Evolutionary conservation across 2,888 invertebrate genomes (phyloP).

Genomic region (Tetropium fuscum): DNA sequence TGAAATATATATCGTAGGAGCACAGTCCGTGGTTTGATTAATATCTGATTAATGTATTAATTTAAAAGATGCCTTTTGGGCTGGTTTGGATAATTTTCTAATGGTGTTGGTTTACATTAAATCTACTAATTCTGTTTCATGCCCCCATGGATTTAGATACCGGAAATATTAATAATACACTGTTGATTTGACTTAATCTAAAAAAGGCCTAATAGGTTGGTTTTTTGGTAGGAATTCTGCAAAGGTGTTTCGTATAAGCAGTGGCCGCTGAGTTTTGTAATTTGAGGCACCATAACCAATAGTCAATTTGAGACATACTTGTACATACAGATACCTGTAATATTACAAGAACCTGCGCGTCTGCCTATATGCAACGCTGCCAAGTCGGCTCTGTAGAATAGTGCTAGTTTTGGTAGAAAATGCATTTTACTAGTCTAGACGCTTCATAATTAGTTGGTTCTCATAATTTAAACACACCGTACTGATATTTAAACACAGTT

Average conservation of each 20-base stretch:
- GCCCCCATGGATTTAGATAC: slow-evolving; percentile 61
- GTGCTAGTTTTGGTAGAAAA: slow-evolving; percentile 19
- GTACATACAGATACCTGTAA: too few species aligned
- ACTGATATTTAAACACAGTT: slow-evolving; percentile 13
- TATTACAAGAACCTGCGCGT: too few species aligned
- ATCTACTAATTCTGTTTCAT: slow-evolving; percentile 57
- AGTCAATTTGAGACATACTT: too few species aligned
- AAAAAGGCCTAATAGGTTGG: slow-evolving; percentile 53
- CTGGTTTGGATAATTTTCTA: slow-evolving; percentile 20
- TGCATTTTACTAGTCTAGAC: slow-evolving; percentile 23
- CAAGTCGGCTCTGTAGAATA: slow-evolving; percentile 20
- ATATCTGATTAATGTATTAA: neutral
- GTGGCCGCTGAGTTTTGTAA: too few species aligned
- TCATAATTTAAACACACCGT: slow-evolving; percentile 6
- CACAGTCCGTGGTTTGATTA: slow-evolving; percentile 16
- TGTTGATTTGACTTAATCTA: slow-evolving; percentile 57
- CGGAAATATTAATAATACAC: slow-evolving; percentile 65
- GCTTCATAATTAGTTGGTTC: slow-evolving; percentile 15
- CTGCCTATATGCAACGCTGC: neutral
- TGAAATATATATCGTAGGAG: slow-evolving; percentile 11
- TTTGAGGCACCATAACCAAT: too few species aligned
- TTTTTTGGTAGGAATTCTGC: slow-evolving; percentile 37
- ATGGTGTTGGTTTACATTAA: slow-evolving; percentile 44
- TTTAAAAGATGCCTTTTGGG: too few species aligned
- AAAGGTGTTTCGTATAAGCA: slow-evolving; percentile 26